These are phyloP conservation scores for Propithecus deckenii DNA, from an alignment of 2,797 vertebrate species.

Conservation along the genomic window DNA sequence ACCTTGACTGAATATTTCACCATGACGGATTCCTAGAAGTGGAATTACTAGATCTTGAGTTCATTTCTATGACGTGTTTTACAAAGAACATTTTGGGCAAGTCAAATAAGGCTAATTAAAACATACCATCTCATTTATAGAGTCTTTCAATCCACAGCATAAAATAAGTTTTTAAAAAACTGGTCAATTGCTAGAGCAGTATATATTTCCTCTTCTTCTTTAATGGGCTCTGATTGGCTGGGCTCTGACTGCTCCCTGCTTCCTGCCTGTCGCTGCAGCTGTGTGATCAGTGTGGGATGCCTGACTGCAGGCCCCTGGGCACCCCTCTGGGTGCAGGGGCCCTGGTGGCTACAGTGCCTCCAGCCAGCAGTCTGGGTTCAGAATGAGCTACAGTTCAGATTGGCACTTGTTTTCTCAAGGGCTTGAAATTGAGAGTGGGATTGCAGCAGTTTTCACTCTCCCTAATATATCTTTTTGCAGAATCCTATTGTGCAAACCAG, in stretches of 20 bases:
- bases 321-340: conserved; percentile 80
- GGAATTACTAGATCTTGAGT: neutral
- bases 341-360: conserved; percentile 80
- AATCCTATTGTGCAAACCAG: conserved; percentile 61
- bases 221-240: conserved; percentile 61
- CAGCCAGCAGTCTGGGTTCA: conserved; percentile 78
- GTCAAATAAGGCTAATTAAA: neutral
- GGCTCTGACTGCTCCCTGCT: conserved; percentile 69
- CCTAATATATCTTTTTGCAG: conserved; percentile 63
- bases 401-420: conserved; percentile 81
- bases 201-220: neutral
- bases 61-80: neutral
- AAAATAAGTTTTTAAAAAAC: conserved; percentile 45
- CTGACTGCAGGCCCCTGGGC: conserved; percentile 81
- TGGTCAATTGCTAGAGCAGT: conserved; percentile 62
- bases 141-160: conserved; percentile 76
- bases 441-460: conserved; percentile 58
- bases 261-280: conserved; percentile 66
- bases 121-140: conserved; percentile 24
- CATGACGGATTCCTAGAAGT: neutral
- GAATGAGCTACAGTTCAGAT: conserved; percentile 74
- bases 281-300: conserved; percentile 69
- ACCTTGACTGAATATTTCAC: neutral
- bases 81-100: neutral
- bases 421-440: conserved; percentile 77